Evolutionary conservation across 2,797 vertebrate genomes (phyloP), one percentile per base, ranked within the genome.

Genomic region (Cichlasoma orientale): DNA sequence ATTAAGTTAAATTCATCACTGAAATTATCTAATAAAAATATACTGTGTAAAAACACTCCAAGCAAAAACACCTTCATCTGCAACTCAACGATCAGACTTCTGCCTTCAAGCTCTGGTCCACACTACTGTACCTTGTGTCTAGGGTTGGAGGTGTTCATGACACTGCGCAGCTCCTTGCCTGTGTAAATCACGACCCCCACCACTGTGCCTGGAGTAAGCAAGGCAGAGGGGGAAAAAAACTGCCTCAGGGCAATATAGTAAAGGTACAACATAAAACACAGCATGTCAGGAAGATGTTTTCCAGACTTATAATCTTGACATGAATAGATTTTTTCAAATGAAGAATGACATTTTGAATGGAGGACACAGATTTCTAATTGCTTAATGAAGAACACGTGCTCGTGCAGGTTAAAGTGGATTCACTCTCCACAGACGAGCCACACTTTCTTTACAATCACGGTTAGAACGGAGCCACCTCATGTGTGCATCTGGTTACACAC

Each of bases 61-160:
- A 47, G 41, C 41, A 29, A 68, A 50, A 68, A 68, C 63, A 29
- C 63, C 25, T 68, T 68, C 4, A 21, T 36, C 11, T 52, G 33
- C 7, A 58, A 75, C 18, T 7, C 56, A 72, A 12, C 21, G 47
- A 73, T 44, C 3, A 52, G 23, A 58, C 59, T 38, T 41, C 50
- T 19, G 21, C 61, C 3, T 29, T 59, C 3, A 7, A 63, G 27
- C 50, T 78, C 11, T 54, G 56, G 19, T 44, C 73, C 38, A 80
- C 66, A 58, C 58, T 75, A 89, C 92, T 52, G 77, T 96, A 99
- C 98, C 97, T 99, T 99, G 87, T 97, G 97, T 23, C 97, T 94
- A 1, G 98, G 98, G 86, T 99, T 99, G 47, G 98, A 99, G 52
- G 98, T 97, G 63, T 99, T 99, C 98, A 99, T 99, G 82, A 99